A percentile compares a stretch with the other conserved stretches of the same genome.
Conservation (phyloP, 2,113 vertebrate species). For the Corvus cornix region DNA sequence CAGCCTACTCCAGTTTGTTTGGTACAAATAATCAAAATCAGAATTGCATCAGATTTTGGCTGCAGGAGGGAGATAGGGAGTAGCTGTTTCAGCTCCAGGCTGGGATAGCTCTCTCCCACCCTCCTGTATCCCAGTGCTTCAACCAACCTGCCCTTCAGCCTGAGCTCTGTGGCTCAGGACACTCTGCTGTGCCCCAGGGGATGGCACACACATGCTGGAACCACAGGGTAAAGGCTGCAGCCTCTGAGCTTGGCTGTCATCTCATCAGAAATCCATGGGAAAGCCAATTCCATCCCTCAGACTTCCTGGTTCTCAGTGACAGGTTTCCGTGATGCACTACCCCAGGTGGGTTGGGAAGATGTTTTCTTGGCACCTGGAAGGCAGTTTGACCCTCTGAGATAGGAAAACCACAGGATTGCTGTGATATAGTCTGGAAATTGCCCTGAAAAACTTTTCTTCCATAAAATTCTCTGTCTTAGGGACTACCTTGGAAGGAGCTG, state of each 20-base stretch:
- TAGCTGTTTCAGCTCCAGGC: neutral
- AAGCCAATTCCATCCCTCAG: neutral
- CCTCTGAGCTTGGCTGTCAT: fast-evolving
- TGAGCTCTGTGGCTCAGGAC: fast-evolving
- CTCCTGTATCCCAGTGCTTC: neutral
- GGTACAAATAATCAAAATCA: neutral
- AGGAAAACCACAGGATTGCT: neutral
- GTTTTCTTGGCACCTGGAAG: neutral
- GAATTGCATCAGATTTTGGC: constrained; percentile 49
- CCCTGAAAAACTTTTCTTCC: neutral
- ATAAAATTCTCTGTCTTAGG: neutral
- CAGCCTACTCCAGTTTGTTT: neutral
- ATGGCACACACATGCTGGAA: neutral
- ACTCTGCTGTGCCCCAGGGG: neutral
- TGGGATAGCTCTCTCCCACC: neutral
- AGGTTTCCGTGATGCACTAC: fast-evolving
- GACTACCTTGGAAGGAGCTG: neutral
- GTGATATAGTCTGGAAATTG: neutral
- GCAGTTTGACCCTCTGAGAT: neutral
- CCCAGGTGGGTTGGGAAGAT: neutral
- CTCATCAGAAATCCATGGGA: neutral
- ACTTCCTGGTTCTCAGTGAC: too few relatives aligned
- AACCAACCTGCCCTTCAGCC: neutral
- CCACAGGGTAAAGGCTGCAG: neutral
- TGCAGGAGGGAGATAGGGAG: neutral